These are phyloP conservation scores for Lepidurus arcticus DNA, from an alignment of 1,140 invertebrate genomes.

Conservation along the genomic window DNA sequence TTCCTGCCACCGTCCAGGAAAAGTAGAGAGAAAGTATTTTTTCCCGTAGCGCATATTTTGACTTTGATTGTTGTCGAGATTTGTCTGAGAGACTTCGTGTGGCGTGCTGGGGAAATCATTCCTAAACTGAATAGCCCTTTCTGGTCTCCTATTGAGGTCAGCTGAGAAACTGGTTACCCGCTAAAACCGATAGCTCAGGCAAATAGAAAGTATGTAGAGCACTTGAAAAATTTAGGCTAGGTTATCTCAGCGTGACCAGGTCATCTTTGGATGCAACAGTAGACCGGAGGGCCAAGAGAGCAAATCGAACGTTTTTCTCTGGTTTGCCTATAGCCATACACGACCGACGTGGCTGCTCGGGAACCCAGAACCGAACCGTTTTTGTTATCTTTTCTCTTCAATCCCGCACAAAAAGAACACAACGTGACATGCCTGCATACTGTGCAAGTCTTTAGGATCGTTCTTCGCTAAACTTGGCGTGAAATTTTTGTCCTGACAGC, in stretches of 20 bases:
- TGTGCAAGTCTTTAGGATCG: too few relatives aligned
- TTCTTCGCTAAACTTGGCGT: too few relatives aligned
- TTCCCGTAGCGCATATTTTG: slow-evolving; percentile 22
- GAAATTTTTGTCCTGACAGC: neutral
- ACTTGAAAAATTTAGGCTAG: slow-evolving; percentile 20
- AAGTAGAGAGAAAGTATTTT: slow-evolving; percentile 22
- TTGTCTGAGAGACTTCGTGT: neutral
- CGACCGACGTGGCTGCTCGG: too few relatives aligned
- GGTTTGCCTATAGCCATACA: too few relatives aligned
- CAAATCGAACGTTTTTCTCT: neutral
- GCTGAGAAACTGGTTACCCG: neutral
- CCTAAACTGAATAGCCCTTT: neutral
- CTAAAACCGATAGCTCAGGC: neutral
- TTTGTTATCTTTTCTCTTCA: too few relatives aligned
- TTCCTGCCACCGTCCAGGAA: neutral
- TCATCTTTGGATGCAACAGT: neutral
- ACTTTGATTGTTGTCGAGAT: slow-evolving; percentile 1
- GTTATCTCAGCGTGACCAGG: neutral
- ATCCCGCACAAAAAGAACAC: too few relatives aligned
- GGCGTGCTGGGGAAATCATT: slow-evolving; percentile 10
- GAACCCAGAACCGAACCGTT: too few relatives aligned
- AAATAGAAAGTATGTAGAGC: slow-evolving; percentile 16
- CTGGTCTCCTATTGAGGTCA: slow-evolving; percentile 22
- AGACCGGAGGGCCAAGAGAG: neutral
- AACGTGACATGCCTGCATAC: too few relatives aligned